phyloP scores from a whole-genome alignment of 2,797 vertebrate species.

The Margarornis squamiger region DNA sequence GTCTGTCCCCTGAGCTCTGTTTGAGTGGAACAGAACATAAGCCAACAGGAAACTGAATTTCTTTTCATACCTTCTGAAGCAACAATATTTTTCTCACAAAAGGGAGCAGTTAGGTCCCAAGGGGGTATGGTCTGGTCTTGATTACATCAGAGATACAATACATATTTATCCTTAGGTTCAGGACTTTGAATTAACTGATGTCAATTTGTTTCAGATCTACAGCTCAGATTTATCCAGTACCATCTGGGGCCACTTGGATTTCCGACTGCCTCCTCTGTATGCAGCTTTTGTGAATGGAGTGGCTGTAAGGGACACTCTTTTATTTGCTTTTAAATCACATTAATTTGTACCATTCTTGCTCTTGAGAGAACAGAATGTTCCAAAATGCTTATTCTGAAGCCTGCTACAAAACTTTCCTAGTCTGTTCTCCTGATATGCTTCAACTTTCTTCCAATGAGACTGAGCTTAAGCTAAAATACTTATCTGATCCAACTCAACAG shows the following conservation, averaged over 20 bases:
- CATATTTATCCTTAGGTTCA: background rate
- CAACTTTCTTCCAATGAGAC: background rate
- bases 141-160: background rate
- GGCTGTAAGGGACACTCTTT: constrained; percentile 81
- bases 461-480: background rate
- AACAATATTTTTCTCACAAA: background rate
- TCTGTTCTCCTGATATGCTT: background rate
- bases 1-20: background rate
- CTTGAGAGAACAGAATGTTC: background rate
- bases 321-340: constrained; percentile 21
- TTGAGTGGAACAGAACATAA: background rate
- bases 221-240: constrained; percentile 79
- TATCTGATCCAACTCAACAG: background rate
- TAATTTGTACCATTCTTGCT: background rate
- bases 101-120: background rate
- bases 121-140: background rate
- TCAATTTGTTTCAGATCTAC: constrained; percentile 79
- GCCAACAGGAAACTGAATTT: background rate
- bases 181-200: background rate
- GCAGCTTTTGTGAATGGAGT: constrained; percentile 93
- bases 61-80: background rate
- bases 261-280: constrained; percentile 82
- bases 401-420: background rate
- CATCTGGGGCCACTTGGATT: constrained; percentile 83
- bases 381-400: constrained; percentile 2